phyloP scores from a whole-genome alignment of 2,113 vertebrate species.

The Cephalopterus ornatus region DNA sequence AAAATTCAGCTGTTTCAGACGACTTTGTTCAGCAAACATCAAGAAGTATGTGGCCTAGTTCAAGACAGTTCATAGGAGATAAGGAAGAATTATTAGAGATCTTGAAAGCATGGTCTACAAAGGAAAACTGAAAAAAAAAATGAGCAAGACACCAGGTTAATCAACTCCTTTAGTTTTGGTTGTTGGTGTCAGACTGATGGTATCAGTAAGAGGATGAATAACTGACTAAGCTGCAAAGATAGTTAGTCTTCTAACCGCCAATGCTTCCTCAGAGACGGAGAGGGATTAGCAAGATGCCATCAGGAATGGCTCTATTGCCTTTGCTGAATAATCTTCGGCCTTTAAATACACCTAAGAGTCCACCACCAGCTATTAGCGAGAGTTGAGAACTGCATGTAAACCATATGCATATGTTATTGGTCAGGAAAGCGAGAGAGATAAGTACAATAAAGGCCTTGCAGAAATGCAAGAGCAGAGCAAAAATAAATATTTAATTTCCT shows the following conservation, averaged over 20 bases:
- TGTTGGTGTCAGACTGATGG: background rate
- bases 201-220: background rate
- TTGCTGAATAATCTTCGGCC: background rate
- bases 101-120: background rate
- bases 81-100: background rate
- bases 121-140: background rate
- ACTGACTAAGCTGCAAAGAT: background rate
- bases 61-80: background rate
- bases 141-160: background rate
- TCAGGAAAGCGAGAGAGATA: background rate
- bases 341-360: background rate
- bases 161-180: background rate
- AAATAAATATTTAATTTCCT: background rate
- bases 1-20: background rate
- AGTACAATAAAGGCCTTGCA: background rate
- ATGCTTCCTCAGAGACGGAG: background rate
- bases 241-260: background rate
- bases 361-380: background rate
- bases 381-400: fast-evolving
- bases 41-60: background rate
- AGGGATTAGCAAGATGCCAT: background rate
- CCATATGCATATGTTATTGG: background rate
- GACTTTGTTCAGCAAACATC: background rate
- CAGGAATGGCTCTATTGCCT: background rate
- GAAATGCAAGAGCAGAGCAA: background rate